phyloP scores from a whole-genome alignment of 30 jellyfish, hydroid and myxozoan genomes.

The Haliclystus octoradiatus region DNA sequence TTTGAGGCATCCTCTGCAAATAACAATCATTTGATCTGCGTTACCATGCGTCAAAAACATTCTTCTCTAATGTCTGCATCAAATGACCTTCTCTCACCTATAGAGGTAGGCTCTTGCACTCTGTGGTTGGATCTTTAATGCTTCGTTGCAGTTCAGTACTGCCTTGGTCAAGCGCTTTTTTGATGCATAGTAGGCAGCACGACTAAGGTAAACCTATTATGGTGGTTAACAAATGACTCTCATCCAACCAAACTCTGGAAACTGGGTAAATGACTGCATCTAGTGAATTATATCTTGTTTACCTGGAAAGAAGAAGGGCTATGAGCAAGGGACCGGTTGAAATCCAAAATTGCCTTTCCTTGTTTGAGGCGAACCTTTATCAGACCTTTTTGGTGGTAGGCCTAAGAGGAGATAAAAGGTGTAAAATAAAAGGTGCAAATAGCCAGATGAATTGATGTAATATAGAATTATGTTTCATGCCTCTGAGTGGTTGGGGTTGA shows the following conservation, averaged over 20 bases:
- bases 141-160: conserved; percentile 86
- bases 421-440: neutral
- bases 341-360: conserved; percentile 57
- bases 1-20: conserved; percentile 71
- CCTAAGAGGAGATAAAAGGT: conserved; percentile 15
- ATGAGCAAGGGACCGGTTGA: conserved; percentile 66
- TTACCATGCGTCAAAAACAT: too few relatives aligned
- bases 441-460: too few relatives aligned
- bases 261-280: neutral
- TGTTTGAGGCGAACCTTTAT: conserved; percentile 57
- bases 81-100: too few relatives aligned
- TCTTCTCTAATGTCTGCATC: too few relatives aligned
- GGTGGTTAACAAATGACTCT: neutral
- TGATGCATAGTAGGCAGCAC: conserved; percentile 77
- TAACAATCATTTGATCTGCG: too few relatives aligned
- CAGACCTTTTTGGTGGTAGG: conserved; percentile 63
- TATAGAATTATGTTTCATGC: conserved; percentile 22
- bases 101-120: conserved; percentile 58
- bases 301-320: conserved; percentile 63
- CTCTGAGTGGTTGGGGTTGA: conserved; percentile 59
- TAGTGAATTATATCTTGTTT: neutral
- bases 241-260: neutral
- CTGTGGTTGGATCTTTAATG: conserved; percentile 41
- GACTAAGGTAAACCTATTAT: conserved; percentile 59
- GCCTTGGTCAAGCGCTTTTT: conserved; percentile 78